phyloP scores from a whole-genome alignment of 2,113 vertebrate species.

The Suricata suricatta region DNA sequence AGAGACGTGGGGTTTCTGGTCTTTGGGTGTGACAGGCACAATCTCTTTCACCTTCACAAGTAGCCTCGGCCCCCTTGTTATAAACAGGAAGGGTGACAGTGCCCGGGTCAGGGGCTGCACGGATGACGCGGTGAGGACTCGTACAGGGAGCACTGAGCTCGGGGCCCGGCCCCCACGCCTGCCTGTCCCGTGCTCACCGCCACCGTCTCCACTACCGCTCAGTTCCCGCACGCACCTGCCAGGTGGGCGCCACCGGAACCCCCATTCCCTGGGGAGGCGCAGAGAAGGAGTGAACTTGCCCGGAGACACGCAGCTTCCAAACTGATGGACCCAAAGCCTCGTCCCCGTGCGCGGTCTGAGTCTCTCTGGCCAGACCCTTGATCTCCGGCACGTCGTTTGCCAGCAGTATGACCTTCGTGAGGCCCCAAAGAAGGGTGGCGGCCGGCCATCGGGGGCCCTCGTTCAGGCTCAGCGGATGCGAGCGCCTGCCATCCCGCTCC shows the following conservation, averaged over 20 bases:
- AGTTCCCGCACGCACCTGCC: background rate
- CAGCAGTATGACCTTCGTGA: background rate
- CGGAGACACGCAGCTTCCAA: background rate
- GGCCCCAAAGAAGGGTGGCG: background rate
- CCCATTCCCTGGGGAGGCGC: background rate
- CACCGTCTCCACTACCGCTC: background rate
- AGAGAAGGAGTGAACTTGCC: background rate
- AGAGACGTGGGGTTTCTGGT: no score
- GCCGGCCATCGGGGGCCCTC: background rate
- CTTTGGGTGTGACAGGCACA: background rate
- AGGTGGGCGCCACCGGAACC: fast-evolving
- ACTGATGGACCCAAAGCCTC: background rate
- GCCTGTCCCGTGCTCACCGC: fast-evolving
- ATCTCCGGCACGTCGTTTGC: background rate
- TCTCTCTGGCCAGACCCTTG: background rate
- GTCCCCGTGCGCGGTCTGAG: background rate
- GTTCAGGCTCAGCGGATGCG: background rate
- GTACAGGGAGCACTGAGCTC: fast-evolving
- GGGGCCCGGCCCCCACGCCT: background rate
- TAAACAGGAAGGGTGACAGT: fast-evolving
- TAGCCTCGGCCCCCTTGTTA: fast-evolving
- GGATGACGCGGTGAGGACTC: fast-evolving
- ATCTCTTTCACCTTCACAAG: background rate
- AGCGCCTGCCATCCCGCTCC: fast-evolving
- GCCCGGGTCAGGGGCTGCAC: fast-evolving